Evolutionary conservation across 2,797 vertebrate species (phyloP).

Genomic region (Anabas testudineus): DNA sequence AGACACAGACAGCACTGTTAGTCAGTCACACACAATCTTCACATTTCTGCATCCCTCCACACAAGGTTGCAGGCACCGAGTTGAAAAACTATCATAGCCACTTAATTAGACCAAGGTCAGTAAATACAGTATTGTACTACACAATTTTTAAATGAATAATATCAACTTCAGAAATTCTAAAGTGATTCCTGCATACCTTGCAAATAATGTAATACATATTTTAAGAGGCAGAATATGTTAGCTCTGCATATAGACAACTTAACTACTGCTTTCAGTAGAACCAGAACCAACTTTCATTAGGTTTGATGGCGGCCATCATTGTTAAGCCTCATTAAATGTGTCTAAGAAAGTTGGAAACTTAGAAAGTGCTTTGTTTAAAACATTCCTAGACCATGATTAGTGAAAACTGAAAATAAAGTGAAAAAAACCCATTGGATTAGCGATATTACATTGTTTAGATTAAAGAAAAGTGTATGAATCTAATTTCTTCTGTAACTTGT

Average conservation of each 20-base stretch:
- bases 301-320: slow-evolving; percentile 52
- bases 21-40: slow-evolving; percentile 80
- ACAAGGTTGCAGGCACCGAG: slow-evolving; percentile 79
- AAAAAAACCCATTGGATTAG: slow-evolving; percentile 39
- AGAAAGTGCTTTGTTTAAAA: slow-evolving; percentile 50
- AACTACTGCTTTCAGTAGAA: no score
- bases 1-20: slow-evolving; percentile 37
- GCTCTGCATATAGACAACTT: no score
- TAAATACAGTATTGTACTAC: no score
- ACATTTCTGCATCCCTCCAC: slow-evolving; percentile 70
- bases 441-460: slow-evolving; percentile 15
- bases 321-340: slow-evolving; percentile 61
- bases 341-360: slow-evolving; percentile 50
- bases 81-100: no score
- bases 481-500: slow-evolving; percentile 21
- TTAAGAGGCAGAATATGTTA: no score
- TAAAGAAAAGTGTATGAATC: slow-evolving; percentile 28
- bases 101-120: no score
- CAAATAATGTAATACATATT: no score
- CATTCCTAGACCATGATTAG: slow-evolving; percentile 17
- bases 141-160: no score
- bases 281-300: no score
- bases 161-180: no score
- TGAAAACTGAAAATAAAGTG: slow-evolving; percentile 36
- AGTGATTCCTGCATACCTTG: no score